These are phyloP conservation scores for Oncorhynchus clarkii DNA, from an alignment of 2,113 vertebrate species.

Conservation along the genomic window DNA sequence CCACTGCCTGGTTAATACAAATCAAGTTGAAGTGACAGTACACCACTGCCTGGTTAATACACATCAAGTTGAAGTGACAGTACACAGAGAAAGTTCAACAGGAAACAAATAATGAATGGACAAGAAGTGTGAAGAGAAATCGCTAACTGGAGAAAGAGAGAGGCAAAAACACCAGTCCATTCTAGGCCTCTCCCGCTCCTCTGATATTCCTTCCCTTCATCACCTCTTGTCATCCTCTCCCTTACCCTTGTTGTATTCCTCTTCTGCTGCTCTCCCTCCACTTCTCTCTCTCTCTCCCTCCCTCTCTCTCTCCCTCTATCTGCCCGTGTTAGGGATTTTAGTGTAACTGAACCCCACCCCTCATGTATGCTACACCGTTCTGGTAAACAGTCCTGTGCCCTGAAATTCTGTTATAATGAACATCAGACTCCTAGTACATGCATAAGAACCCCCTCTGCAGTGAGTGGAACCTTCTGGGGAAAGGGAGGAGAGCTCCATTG, in stretches of 20 bases:
- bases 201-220: conserved; percentile 45
- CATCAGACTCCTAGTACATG: conserved; percentile 60
- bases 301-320: conserved; percentile 54
- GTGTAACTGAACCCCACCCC: conserved; percentile 77
- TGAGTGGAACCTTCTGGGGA: conserved; percentile 70
- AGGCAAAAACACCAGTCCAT: conserved; percentile 28
- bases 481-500: conserved; percentile 46
- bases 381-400: conserved; percentile 67
- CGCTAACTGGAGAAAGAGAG: conserved; percentile 33
- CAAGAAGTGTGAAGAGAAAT: conserved; percentile 18
- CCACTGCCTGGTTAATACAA: no score
- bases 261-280: conserved; percentile 65
- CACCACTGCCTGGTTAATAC: neutral
- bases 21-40: no score
- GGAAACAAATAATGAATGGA: conserved; percentile 21
- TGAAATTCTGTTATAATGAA: conserved; percentile 74
- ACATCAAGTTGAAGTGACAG: neutral
- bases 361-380: conserved; percentile 72
- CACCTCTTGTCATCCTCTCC: conserved; percentile 35
- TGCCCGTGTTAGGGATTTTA: conserved; percentile 66
- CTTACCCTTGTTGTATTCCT: conserved; percentile 76
- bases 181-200: conserved; percentile 59
- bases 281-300: conserved; percentile 52
- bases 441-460: conserved; percentile 51
- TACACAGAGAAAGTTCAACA: neutral